Evolutionary conservation across 2,888 invertebrate species (phyloP).

Genomic region (Tortricodes alternella): DNA sequence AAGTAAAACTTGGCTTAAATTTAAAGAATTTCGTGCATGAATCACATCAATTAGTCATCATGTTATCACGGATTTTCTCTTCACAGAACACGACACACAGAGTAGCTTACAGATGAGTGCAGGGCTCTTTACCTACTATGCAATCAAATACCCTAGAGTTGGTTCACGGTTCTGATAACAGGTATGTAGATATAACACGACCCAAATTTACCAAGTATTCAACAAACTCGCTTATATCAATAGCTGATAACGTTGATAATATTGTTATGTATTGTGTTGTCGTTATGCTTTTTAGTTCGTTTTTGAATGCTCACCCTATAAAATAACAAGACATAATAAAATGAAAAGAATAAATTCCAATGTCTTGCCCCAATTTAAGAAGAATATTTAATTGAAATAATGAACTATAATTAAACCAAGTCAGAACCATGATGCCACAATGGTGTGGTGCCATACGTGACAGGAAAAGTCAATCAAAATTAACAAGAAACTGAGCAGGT

Average conservation of each 20-base stretch:
- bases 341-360: too few species aligned
- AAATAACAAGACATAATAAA: too few species aligned
- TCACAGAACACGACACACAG: slow-evolving; percentile 8
- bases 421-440: background rate
- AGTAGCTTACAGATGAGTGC: background rate
- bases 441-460: slow-evolving; percentile 44
- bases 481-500: slow-evolving; percentile 48
- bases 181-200: slow-evolving; percentile 54
- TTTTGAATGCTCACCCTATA: slow-evolving; percentile 29
- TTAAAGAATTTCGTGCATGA: background rate
- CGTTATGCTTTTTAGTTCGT: slow-evolving; percentile 46
- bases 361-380: too few species aligned
- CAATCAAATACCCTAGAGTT: slow-evolving; percentile 27
- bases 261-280: slow-evolving; percentile 53
- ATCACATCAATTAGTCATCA: background rate
- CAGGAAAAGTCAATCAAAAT: slow-evolving; percentile 39
- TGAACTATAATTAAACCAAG: background rate
- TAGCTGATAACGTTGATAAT: slow-evolving; percentile 76
- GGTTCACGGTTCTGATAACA: slow-evolving; percentile 43
- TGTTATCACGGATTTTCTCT: background rate
- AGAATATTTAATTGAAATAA: background rate
- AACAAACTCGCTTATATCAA: slow-evolving; percentile 68
- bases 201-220: slow-evolving; percentile 66
- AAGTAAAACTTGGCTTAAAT: background rate
- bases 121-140: slow-evolving; percentile 15